Evolutionary conservation across 2,888 invertebrate species (phyloP).

Genomic region (Cryptophagus acutangulus): DNA sequence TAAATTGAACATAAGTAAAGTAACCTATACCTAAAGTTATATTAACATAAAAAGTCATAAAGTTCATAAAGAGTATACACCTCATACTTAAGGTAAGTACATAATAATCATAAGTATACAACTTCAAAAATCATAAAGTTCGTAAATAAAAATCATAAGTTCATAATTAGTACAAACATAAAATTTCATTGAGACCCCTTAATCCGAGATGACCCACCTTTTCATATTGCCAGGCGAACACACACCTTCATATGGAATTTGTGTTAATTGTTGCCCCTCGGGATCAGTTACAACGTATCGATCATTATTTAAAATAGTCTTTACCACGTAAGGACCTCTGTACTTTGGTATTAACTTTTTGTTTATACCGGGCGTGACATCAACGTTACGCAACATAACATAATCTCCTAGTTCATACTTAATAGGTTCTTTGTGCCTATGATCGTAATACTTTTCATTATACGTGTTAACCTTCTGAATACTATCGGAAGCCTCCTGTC

Average conservation of each 20-base stretch:
- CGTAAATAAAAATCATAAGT: too few species aligned
- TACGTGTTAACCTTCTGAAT: background rate
- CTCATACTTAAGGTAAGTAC: too few species aligned
- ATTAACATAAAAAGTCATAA: too few species aligned
- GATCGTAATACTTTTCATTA: slow-evolving; percentile 14
- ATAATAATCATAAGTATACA: too few species aligned
- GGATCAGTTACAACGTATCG: slow-evolving; percentile 24
- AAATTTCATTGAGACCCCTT: too few species aligned
- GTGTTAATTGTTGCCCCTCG: slow-evolving; percentile 21
- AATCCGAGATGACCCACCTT: too few species aligned
- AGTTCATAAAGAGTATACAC: too few species aligned
- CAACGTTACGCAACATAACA: slow-evolving; percentile 23
- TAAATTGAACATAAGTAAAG: too few species aligned
- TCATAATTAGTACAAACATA: too few species aligned
- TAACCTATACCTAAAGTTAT: too few species aligned
- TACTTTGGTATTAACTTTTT: slow-evolving; percentile 27
- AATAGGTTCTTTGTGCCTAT: slow-evolving; percentile 15
- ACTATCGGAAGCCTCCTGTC: slow-evolving; percentile 3
- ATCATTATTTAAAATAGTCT: slow-evolving; percentile 24
- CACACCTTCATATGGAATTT: slow-evolving; percentile 19
- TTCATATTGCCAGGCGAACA: slow-evolving; percentile 15
- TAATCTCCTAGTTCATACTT: slow-evolving; percentile 20
- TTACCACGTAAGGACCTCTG: slow-evolving; percentile 25
- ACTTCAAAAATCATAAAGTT: too few species aligned
- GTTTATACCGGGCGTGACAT: slow-evolving; percentile 21